Percentiles rank a stretch among this genome's conserved stretches.
phyloP scores from a whole-genome alignment of 2,797 vertebrate species.

The Micrastur ruficollis region DNA sequence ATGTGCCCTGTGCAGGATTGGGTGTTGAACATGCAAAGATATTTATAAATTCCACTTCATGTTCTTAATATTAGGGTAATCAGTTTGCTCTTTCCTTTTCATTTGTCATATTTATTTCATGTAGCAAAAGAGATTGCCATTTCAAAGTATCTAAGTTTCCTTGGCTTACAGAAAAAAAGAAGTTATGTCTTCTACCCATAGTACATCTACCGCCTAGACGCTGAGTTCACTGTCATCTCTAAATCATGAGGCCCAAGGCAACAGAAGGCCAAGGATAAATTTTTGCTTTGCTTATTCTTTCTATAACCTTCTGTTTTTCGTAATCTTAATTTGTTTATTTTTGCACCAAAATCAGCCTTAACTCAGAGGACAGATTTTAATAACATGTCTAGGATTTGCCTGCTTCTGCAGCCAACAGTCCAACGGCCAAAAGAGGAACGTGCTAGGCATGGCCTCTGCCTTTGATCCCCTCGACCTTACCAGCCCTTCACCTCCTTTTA shows the following conservation, averaged over 20 bases:
- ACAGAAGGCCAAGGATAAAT: background rate
- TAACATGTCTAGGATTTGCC: background rate
- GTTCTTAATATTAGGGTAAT: slow-evolving; percentile 41
- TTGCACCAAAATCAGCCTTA: background rate
- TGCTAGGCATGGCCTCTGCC: background rate
- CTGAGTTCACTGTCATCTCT: background rate
- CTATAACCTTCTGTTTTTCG: background rate
- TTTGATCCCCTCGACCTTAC: background rate
- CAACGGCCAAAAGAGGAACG: background rate
- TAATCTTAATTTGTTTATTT: background rate
- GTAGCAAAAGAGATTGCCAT: background rate
- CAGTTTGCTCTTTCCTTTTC: slow-evolving; percentile 27
- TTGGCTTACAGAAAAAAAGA: background rate
- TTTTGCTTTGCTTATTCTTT: background rate
- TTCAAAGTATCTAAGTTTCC: background rate
- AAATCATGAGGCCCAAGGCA: background rate
- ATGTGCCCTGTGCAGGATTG: slow-evolving; percentile 1
- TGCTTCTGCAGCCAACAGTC: background rate
- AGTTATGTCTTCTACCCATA: background rate
- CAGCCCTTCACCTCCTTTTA: background rate
- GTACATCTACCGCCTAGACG: background rate
- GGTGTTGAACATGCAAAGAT: background rate
- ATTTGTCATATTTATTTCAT: slow-evolving; percentile 19
- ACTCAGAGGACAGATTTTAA: background rate
- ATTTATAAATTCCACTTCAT: slow-evolving; percentile 54